These are phyloP conservation scores for Ptychochromis oligacanthus DNA, from an alignment of 2,113 vertebrate genomes.

Conservation along the genomic window DNA sequence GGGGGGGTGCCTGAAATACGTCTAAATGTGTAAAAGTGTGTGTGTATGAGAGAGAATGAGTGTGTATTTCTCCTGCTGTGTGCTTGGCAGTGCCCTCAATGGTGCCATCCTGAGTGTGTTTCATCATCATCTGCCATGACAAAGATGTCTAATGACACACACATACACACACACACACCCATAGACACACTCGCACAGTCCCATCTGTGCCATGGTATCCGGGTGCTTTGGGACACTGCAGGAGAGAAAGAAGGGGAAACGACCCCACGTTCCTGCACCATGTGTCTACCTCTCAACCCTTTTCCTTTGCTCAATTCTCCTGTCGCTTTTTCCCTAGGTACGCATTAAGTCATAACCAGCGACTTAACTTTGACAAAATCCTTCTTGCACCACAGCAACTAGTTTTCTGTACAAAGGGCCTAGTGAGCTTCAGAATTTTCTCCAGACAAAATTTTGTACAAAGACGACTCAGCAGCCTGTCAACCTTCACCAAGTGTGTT, in stretches of 20 bases:
- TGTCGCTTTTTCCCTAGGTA: conserved; percentile 3
- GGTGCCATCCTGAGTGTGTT: conserved; percentile 78
- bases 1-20: conserved; percentile 34
- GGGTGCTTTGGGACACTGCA: conserved; percentile 75
- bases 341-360: conserved; percentile 1
- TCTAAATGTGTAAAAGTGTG: conserved; percentile 25
- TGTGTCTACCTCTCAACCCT: conserved; percentile 64
- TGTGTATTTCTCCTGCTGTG: conserved; percentile 79
- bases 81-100: conserved; percentile 82
- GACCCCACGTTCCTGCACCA: conserved; percentile 74
- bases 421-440: neutral
- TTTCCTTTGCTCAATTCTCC: conserved; percentile 38
- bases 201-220: conserved; percentile 82
- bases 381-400: conserved; percentile 5
- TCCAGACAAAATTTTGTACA: neutral
- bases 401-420: neutral
- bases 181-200: conserved; percentile 59
- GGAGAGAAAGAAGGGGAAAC: conserved; percentile 75
- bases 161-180: conserved; percentile 52
- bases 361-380: conserved; percentile 25
- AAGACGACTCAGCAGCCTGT: neutral
- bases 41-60: conserved; percentile 60
- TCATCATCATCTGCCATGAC: conserved; percentile 84
- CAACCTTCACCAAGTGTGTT: neutral
- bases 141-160: conserved; percentile 82